phyloP scores from a whole-genome alignment of 2,797 vertebrate species.

The Cryptoprocta ferox region DNA sequence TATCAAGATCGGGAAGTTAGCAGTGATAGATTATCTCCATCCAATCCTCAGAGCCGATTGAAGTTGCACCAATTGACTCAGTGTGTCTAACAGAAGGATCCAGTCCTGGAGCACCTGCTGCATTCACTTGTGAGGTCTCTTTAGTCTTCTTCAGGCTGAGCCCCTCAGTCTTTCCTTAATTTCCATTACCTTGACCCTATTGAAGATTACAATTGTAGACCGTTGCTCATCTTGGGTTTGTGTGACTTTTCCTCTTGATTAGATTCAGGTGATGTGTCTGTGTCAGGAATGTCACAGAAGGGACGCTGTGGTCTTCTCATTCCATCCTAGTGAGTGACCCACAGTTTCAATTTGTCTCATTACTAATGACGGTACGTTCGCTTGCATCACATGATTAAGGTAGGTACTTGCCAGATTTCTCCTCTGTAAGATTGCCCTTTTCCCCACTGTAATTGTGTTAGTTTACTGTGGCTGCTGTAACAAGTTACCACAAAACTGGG shows the following conservation, averaged over 20 bases:
- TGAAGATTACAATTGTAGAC: background rate
- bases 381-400: background rate
- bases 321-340: background rate
- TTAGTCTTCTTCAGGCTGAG: background rate
- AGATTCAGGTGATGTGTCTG: background rate
- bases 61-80: background rate
- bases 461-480: background rate
- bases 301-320: background rate
- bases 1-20: background rate
- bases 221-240: background rate
- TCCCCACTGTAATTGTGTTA: background rate
- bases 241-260: background rate
- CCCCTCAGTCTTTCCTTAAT: background rate
- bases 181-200: background rate
- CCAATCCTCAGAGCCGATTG: background rate
- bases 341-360: background rate
- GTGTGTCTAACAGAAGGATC: background rate
- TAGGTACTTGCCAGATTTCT: background rate
- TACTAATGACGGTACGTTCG: too few relatives aligned
- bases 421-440: background rate
- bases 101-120: background rate
- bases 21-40: background rate
- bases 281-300: background rate
- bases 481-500: background rate
- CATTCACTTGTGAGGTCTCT: background rate